Evolutionary conservation across 2,888 invertebrate species (phyloP).

Genomic region (Brachyptera putata): DNA sequence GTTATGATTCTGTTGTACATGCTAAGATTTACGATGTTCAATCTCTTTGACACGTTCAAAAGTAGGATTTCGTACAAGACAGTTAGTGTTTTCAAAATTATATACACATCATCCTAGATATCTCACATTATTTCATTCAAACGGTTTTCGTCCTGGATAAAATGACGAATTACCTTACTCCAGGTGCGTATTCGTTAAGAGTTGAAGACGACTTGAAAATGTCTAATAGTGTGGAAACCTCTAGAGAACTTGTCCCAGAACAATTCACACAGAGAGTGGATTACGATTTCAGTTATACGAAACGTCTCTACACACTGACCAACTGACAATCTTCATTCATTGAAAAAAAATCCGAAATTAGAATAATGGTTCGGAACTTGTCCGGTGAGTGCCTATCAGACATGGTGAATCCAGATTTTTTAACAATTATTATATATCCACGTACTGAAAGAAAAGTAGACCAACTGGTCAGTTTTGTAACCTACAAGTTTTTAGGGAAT

Average conservation of each 20-base stretch:
- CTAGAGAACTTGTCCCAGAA: background rate
- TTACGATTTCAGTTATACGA: conserved; percentile 7
- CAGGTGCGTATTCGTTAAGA: too few relatives aligned
- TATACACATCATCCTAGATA: too few relatives aligned
- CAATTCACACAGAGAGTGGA: conserved; percentile 7
- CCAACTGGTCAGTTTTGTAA: conserved; percentile 12
- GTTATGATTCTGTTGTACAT: too few relatives aligned
- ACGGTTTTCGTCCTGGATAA: too few relatives aligned
- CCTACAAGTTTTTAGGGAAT: conserved; percentile 8
- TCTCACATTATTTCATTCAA: too few relatives aligned
- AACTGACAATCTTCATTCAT: background rate
- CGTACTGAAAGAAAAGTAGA: conserved; percentile 1
- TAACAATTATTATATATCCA: background rate
- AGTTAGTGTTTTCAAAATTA: too few relatives aligned
- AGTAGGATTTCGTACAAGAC: too few relatives aligned
- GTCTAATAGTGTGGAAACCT: background rate
- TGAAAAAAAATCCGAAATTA: conserved; percentile 1
- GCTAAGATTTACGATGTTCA: too few relatives aligned
- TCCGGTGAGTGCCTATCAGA: background rate
- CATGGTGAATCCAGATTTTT: background rate
- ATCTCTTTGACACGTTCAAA: too few relatives aligned
- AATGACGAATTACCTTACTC: too few relatives aligned
- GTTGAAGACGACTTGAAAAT: too few relatives aligned
- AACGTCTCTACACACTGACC: conserved; percentile 7
- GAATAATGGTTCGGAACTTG: conserved; percentile 6